phyloP scores from a whole-genome alignment of 2,888 invertebrate species.

The Acrobasis repandana region DNA sequence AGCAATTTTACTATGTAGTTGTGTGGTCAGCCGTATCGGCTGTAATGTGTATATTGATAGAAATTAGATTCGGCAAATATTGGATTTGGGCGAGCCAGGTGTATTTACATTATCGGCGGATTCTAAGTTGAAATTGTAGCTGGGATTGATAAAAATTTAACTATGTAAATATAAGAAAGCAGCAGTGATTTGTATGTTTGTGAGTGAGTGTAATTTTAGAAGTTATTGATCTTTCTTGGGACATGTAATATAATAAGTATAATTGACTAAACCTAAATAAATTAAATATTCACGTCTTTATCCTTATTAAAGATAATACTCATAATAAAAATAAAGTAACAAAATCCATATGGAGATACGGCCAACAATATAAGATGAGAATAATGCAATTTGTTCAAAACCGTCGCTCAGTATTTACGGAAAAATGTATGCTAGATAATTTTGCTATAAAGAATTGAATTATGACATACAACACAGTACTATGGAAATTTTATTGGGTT shows the following conservation, averaged over 20 bases:
- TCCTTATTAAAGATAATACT: background rate
- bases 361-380: background rate
- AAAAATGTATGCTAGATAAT: background rate
- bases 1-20: background rate
- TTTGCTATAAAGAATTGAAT: slow-evolving; percentile 27
- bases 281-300: too few species aligned
- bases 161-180: background rate
- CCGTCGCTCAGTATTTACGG: background rate
- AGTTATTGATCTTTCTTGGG: too few species aligned
- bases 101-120: background rate
- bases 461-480: slow-evolving; percentile 15
- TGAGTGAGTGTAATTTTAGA: too few species aligned
- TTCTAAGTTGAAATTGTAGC: background rate
- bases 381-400: slow-evolving; percentile 2
- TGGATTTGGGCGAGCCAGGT: background rate
- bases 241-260: too few species aligned
- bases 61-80: background rate
- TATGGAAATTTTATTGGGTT: background rate
- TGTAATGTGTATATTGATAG: background rate
- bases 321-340: background rate
- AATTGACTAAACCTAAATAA: too few species aligned
- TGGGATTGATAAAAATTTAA: background rate
- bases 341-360: background rate
- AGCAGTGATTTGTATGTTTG: background rate
- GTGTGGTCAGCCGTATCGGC: background rate